phyloP scores from a whole-genome alignment of 2,888 invertebrate species.

The Lasius fuliginosus region DNA sequence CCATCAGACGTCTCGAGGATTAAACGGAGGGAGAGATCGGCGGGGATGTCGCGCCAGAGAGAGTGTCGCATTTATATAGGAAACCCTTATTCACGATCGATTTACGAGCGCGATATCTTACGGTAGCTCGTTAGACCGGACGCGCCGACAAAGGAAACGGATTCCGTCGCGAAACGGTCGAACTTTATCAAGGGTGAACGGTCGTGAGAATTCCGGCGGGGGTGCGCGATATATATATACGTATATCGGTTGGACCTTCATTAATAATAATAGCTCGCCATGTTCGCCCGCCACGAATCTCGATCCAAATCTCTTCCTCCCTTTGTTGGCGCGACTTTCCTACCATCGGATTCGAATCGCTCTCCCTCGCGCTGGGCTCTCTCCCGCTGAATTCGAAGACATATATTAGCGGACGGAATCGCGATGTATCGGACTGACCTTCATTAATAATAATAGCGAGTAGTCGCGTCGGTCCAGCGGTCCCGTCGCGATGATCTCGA shows the following conservation, averaged over 20 bases:
- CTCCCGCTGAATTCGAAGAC: slow-evolving; percentile 30
- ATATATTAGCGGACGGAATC: slow-evolving; percentile 40
- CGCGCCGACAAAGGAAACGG: slow-evolving; percentile 78
- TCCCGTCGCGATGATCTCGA: slow-evolving; percentile 41
- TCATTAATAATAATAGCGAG: slow-evolving; percentile 78
- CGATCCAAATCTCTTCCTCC: slow-evolving; percentile 42
- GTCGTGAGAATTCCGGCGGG: slow-evolving; percentile 64
- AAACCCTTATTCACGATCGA: slow-evolving; percentile 77
- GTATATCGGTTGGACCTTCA: slow-evolving; percentile 63
- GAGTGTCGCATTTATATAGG: slow-evolving; percentile 44
- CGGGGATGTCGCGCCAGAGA: slow-evolving; percentile 13
- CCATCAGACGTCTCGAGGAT: slow-evolving; percentile 43
- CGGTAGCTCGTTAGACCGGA: slow-evolving; percentile 74
- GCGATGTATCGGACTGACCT: slow-evolving; percentile 58
- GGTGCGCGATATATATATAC: slow-evolving; percentile 54
- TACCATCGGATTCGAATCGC: slow-evolving; percentile 49
- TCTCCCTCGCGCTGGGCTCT: background rate
- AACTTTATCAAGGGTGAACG: slow-evolving; percentile 65
- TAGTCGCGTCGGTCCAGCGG: slow-evolving; percentile 35
- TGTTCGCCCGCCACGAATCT: slow-evolving; percentile 21
- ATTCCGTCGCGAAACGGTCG: slow-evolving; percentile 69
- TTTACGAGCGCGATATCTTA: slow-evolving; percentile 77
- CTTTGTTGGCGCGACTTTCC: slow-evolving; percentile 47
- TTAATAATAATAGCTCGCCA: slow-evolving; percentile 56
- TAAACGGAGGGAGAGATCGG: slow-evolving; percentile 28